A percentile compares a stretch with the other conserved stretches of the same genome.
Evolutionary conservation across 2,888 invertebrate species (phyloP).

Genomic region (Alloplasta piceator): DNA sequence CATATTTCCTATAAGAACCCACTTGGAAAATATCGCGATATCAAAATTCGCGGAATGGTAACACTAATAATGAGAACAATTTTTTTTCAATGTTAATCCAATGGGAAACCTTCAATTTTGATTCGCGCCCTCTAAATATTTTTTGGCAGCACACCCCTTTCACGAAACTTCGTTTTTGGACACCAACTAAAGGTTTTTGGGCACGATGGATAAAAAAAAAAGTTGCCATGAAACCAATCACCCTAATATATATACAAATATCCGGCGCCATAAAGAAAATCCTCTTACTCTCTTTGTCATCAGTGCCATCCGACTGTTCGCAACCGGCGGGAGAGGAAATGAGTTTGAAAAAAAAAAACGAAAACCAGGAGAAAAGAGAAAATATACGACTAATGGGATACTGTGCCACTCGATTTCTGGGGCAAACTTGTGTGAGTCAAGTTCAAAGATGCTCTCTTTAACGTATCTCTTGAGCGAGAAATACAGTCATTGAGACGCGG

Average conservation of each 20-base stretch:
- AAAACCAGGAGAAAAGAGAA: conserved; percentile 8
- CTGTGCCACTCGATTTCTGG: conserved; percentile 53
- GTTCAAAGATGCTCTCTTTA: conserved; percentile 41
- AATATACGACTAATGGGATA: conserved; percentile 4
- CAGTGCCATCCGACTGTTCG: not conserved
- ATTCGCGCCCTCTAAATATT: too few relatives aligned
- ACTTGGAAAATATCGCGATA: too few relatives aligned
- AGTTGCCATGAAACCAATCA: too few relatives aligned
- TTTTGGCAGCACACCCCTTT: too few relatives aligned
- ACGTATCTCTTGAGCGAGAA: not conserved
- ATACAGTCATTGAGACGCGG: not conserved
- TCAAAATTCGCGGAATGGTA: too few relatives aligned
- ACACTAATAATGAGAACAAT: too few relatives aligned
- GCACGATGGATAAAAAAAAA: too few relatives aligned
- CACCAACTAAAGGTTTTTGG: too few relatives aligned
- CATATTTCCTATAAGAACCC: too few relatives aligned
- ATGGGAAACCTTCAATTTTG: too few relatives aligned
- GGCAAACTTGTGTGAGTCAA: conserved; percentile 42
- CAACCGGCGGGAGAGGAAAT: not conserved
- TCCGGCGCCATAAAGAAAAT: conserved; percentile 15
- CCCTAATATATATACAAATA: not conserved
- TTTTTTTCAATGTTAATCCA: too few relatives aligned
- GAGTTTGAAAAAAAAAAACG: not conserved
- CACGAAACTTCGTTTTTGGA: too few relatives aligned
- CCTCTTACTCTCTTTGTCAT: conserved; percentile 2